Conservation (phyloP, 2,113 vertebrate species). For the Hypanus sabinus region DNA sequence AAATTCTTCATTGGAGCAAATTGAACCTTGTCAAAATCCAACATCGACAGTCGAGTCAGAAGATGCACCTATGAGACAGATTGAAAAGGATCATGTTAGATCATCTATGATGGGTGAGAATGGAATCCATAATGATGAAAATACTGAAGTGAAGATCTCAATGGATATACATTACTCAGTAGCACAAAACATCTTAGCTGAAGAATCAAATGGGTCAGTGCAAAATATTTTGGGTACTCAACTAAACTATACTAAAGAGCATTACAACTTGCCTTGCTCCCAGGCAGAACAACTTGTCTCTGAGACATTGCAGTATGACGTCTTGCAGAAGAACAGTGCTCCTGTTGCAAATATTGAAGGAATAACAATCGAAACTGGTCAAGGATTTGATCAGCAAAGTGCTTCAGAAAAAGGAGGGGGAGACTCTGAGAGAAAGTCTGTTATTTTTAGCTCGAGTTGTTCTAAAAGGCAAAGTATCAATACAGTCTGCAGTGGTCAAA, state of each 20-base stretch:
- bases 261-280: constrained; percentile 24
- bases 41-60: not conserved
- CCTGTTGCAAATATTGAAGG: not conserved
- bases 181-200: not conserved
- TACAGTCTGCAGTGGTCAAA: constrained; percentile 57
- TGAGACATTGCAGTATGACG: not conserved
- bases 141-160: not conserved
- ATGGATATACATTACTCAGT: not conserved
- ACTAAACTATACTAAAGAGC: not conserved
- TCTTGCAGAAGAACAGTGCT: not conserved
- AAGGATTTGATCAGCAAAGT: not conserved
- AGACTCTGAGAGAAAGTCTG: constrained; percentile 27
- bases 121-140: not conserved
- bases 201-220: not conserved
- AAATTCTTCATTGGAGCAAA: constrained; percentile 15
- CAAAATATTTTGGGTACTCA: constrained; percentile 16
- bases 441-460: constrained; percentile 40
- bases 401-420: constrained; percentile 18
- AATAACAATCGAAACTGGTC: constrained; percentile 6
- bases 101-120: not conserved
- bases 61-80: not conserved
- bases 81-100: constrained; percentile 3
- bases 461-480: constrained; percentile 45
- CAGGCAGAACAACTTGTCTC: not conserved
- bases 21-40: not conserved